Evolutionary conservation across 2,888 invertebrate genomes (phyloP), one percentile per base, ranked within the genome.

Genomic region (Scelioninae gen. 1): DNA sequence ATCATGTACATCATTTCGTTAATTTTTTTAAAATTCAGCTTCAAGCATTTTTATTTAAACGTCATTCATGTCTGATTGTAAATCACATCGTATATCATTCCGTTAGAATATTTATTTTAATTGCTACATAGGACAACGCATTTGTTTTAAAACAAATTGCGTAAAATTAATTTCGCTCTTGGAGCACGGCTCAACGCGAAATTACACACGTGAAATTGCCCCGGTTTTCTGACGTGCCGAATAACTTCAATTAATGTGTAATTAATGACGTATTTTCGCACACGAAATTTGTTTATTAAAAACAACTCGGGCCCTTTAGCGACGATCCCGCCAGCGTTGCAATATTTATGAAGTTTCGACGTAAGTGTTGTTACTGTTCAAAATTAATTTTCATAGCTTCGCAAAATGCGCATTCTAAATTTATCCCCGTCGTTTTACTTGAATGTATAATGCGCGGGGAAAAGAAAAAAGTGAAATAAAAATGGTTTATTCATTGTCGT

Each of bases 401-500:
- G 62, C 72, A 47, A 74, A 74, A 47, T 55, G 63, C 34, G 55
- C 63, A 43, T 75, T 40, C 13, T n/a, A 51, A 65, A 65, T 49
- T 56, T 49, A 49, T 58, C 29, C 32, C 10, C 13, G 8, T 10
- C 38, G 47, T 75, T 75, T 75, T 53, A 15, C 56, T 31, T 31
- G 66, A 66, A 58, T 51, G 49, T 65, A 49, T 62, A 62, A 74
- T 55, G 38, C 38, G 45, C 55, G 49, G 7, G 38, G 34, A 11
- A 34, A 9, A 40, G 15, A 58, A 40, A 66, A 62, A 53, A 23
- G 51, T 23, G 43, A 58, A 68, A 60, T 69, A 78, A 78, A 78
- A 72, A 47, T 63, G 53, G 69, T 71, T 79, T 79, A 60, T 79
- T 79, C 71, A 79, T 79, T 65, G 79, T 79, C 65, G 58, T 79